A percentile compares a stretch with the other conserved stretches of the same genome.
Evolutionary conservation across 2,113 vertebrate genomes (phyloP).

Genomic region (Rhegmatorhina hoffmannsi): DNA sequence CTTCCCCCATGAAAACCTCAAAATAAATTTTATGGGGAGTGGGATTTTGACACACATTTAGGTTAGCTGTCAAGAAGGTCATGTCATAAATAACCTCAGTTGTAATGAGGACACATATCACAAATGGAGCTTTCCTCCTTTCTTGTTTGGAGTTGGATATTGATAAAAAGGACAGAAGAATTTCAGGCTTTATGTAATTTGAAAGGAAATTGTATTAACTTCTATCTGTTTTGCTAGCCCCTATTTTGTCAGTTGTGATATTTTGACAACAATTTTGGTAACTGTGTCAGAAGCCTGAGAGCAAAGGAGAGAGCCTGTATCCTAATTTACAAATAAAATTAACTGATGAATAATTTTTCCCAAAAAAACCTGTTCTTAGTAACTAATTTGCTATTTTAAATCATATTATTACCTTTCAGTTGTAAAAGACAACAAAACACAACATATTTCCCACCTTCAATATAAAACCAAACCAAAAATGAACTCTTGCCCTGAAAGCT

Average conservation of each 20-base stretch:
- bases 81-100: not conserved
- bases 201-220: not conserved
- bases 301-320: not conserved
- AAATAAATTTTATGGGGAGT: not conserved
- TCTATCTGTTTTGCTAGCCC: not conserved
- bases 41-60: not conserved
- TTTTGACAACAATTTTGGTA: not conserved
- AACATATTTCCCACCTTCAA: rapidly evolving
- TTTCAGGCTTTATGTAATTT: not conserved
- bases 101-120: not conserved
- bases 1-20: not conserved
- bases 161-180: not conserved
- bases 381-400: not conserved
- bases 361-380: not conserved
- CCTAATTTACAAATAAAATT: not conserved
- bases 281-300: not conserved
- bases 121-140: not conserved
- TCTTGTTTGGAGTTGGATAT: not conserved
- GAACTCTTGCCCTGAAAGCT: not conserved
- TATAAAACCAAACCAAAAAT: not conserved
- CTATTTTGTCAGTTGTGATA: not conserved
- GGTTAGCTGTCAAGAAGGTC: not conserved
- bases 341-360: not conserved
- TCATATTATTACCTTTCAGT: not conserved
- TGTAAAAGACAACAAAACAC: not conserved